These are phyloP conservation scores for Thinocorus orbignyianus DNA, from an alignment of 2,113 vertebrate genomes.

Conservation along the genomic window DNA sequence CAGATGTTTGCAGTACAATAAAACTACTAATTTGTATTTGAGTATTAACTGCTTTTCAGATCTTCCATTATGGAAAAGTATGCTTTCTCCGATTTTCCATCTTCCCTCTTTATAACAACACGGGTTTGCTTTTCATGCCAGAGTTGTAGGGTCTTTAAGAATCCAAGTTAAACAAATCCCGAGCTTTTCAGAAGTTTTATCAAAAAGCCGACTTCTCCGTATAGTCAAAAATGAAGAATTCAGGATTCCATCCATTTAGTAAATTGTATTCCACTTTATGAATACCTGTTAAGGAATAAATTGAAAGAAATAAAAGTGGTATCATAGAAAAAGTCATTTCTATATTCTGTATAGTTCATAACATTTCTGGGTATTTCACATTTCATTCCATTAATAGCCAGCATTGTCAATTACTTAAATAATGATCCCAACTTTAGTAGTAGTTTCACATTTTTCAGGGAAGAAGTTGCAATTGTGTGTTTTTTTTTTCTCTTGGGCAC, in stretches of 20 bases:
- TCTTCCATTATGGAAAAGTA: constrained; percentile 52
- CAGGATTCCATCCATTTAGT: background rate
- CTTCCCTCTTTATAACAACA: background rate
- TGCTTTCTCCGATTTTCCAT: constrained; percentile 26
- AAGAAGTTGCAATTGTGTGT: background rate
- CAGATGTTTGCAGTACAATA: constrained; percentile 62
- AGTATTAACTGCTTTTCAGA: constrained; percentile 28
- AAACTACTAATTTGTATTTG: constrained; percentile 28
- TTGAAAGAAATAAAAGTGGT: background rate
- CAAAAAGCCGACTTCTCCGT: background rate
- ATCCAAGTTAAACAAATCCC: constrained; percentile 19
- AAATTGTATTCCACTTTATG: background rate
- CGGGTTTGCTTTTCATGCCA: background rate
- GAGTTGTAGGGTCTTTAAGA: background rate
- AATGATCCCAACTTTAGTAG: background rate
- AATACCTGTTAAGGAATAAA: background rate
- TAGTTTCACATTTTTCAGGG: background rate
- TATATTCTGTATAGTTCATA: background rate
- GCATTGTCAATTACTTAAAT: background rate
- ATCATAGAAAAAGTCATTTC: background rate
- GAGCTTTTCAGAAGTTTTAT: constrained; percentile 5
- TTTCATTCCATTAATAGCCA: background rate
- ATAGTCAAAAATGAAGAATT: background rate
- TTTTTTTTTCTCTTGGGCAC: background rate
- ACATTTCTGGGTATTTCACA: background rate